Base-by-base conservation (phyloP, 1,140 invertebrate species). In the Eulimnadia texana region DNA sequence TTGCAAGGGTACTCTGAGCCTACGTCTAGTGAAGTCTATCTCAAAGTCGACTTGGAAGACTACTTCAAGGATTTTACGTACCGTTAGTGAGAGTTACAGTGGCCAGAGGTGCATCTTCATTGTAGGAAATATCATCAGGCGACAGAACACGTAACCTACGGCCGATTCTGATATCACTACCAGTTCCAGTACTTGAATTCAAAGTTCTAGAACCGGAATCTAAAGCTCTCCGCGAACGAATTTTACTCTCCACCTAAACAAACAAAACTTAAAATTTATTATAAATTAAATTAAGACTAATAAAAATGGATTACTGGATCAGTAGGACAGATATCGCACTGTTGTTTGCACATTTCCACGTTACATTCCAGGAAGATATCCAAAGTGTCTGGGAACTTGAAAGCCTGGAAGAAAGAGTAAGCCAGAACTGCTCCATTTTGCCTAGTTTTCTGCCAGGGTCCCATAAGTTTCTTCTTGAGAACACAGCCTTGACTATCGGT, bases 321-420 rank as follows among this genome's bases (percentile, higher is more conserved):
- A 13, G 84, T 79, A 0, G 82, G 80, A 67, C 86, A 89, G 13
- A 82, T 78, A 54, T 85, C 81, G 66, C 87, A 90, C 64, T 85
- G 80, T 11, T 80, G 83, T 73, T 90, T 90, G 66, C 88, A 90
- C 0, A 92, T 72, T 67, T 90, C 86, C 0, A 91, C 82, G 62
- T 89, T 87, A 67, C 88, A 92, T 68, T 89, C 85, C 47, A 92
- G 80, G 63, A 83, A 83, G 11, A 92, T 74, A 67, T 92, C 87
- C 83, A 90, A 88, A 23, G 85, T 81, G 68, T 92, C 88, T 0
- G 88, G 88, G 72, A 92, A 92, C 72, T 90, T 90, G 71, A 92
- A 90, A 0, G 87, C 87, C 70, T 86, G 84, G 71, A 92, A 84
- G 72, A 80, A 86, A 0, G 88, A 84, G 66, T 82, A 91, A 0